Conservation (phyloP, 2,113 vertebrate genomes). For the Bothrops jararaca region DNA sequence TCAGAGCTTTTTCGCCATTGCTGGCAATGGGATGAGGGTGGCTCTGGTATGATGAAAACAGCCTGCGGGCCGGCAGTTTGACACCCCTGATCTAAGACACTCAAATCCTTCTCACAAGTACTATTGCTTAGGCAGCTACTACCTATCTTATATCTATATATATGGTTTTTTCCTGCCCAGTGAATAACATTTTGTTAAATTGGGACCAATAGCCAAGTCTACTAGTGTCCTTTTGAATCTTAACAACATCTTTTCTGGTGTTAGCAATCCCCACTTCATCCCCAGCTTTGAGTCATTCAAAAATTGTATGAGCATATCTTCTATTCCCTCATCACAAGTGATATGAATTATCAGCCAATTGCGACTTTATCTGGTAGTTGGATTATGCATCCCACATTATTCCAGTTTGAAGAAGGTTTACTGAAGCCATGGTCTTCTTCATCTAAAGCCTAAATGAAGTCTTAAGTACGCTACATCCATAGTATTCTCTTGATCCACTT, state of each 20-base stretch:
- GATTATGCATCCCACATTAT: not conserved
- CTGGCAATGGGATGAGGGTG: too few relatives aligned
- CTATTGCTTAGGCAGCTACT: too few relatives aligned
- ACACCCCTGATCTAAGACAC: too few relatives aligned
- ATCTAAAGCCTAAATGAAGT: not conserved
- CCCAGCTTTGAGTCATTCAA: not conserved
- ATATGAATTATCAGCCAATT: not conserved
- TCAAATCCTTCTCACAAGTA: too few relatives aligned
- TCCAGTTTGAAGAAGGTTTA: not conserved
- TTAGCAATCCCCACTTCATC: too few relatives aligned
- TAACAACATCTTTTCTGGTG: not conserved
- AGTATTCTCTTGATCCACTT: not conserved
- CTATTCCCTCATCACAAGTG: not conserved
- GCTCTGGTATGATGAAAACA: too few relatives aligned
- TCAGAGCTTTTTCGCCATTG: too few relatives aligned
- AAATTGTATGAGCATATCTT: not conserved
- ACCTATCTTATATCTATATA: too few relatives aligned
- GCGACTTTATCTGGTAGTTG: not conserved
- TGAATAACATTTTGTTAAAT: not conserved
- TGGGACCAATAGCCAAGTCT: not conserved
- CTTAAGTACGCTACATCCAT: not conserved
- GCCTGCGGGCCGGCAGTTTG: too few relatives aligned
- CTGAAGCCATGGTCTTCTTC: not conserved
- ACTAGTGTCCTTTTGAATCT: not conserved
- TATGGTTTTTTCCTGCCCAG: too few relatives aligned